These are phyloP conservation scores for Linepithema humile DNA, from an alignment of 1,140 invertebrate species.

Conservation along the genomic window DNA sequence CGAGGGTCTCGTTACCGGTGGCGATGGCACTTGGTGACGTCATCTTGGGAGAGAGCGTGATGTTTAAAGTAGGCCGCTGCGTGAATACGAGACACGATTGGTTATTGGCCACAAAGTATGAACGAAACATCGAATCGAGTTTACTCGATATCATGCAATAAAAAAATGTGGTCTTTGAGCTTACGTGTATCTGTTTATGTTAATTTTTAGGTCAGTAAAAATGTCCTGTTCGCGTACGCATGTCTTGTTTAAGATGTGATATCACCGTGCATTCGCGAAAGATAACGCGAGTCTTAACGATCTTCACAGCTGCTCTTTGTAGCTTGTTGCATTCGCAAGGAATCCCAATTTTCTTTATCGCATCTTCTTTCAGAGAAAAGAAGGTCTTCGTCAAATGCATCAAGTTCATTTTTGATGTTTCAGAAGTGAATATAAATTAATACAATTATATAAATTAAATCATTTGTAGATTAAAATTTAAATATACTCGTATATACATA, in stretches of 20 bases:
- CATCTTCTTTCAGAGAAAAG: neutral
- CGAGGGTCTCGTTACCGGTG: conserved; percentile 41
- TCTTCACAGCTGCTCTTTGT: neutral
- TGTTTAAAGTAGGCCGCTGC: conserved; percentile 59
- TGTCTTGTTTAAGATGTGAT: neutral
- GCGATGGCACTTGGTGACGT: conserved; percentile 53
- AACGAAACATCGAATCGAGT: conserved; percentile 51
- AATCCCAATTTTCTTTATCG: neutral
- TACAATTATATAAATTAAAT: no score
- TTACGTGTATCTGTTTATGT: neutral
- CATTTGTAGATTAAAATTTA: no score
- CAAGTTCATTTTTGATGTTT: neutral
- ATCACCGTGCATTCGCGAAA: neutral
- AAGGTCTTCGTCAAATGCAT: no score
- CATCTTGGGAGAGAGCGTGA: conserved; percentile 66
- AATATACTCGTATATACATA: no score
- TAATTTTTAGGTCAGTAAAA: conserved; percentile 21
- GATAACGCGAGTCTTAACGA: neutral
- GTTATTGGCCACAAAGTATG: conserved; percentile 43
- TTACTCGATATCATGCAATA: neutral
- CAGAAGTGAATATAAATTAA: neutral
- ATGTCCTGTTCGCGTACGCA: neutral
- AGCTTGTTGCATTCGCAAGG: neutral
- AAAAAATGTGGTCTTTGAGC: neutral
- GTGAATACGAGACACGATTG: conserved; percentile 48